Evolutionary conservation across 1,140 invertebrate genomes (phyloP).

Genomic region (Mactra quadrangularis): DNA sequence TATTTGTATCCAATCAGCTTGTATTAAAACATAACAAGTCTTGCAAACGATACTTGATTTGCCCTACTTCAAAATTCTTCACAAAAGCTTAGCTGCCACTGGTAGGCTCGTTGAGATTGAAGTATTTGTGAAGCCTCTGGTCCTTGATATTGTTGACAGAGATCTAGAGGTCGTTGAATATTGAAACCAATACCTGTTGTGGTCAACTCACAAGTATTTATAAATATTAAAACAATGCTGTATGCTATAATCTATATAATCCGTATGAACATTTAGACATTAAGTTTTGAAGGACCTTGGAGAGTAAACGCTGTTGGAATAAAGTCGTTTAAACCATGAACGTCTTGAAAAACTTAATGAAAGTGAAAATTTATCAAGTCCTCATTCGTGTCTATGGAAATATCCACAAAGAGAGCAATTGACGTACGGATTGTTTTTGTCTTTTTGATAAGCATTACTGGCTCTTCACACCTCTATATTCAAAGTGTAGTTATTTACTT

Average conservation of each 20-base stretch:
- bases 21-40: slow-evolving; percentile 57
- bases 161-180: slow-evolving; percentile 53
- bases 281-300: too few relatives aligned
- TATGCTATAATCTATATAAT: neutral
- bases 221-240: slow-evolving; percentile 28
- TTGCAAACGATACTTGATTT: slow-evolving; percentile 37
- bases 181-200: slow-evolving; percentile 16
- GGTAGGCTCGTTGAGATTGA: slow-evolving; percentile 39
- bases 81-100: slow-evolving; percentile 39
- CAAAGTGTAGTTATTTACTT: too few relatives aligned
- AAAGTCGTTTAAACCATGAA: too few relatives aligned
- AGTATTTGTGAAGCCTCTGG: slow-evolving; percentile 52
- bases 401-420: too few relatives aligned
- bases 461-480: too few relatives aligned
- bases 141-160: slow-evolving; percentile 50
- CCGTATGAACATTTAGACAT: too few relatives aligned
- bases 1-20: slow-evolving; percentile 52
- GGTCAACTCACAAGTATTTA: slow-evolving; percentile 38
- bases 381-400: too few relatives aligned
- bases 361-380: too few relatives aligned
- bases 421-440: too few relatives aligned
- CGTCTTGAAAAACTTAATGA: too few relatives aligned
- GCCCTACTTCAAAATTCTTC: slow-evolving; percentile 31
- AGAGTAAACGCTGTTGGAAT: too few relatives aligned
- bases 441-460: too few relatives aligned